Conservation (phyloP, 2,888 invertebrate species). For the Phalera bucephala region DNA sequence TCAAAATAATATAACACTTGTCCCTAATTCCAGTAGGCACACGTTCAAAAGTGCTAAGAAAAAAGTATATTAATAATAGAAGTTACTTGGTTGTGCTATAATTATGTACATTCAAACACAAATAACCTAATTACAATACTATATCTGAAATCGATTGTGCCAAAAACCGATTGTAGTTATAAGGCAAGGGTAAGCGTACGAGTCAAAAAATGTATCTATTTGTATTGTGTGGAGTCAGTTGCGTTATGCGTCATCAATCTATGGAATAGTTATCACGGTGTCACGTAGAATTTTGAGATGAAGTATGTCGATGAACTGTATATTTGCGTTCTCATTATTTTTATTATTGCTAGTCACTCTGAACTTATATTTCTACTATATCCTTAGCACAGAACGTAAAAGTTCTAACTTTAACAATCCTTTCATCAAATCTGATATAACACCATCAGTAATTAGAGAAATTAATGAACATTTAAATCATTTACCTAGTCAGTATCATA, state of each 20-base stretch:
- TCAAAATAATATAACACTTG: too few relatives aligned
- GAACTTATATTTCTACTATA: conserved; percentile 74
- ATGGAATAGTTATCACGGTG: neutral
- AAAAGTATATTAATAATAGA: too few relatives aligned
- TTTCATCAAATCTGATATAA: conserved; percentile 49
- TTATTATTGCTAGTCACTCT: conserved; percentile 64
- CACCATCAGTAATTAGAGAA: conserved; percentile 55
- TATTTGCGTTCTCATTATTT: conserved; percentile 71
- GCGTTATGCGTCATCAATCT: neutral
- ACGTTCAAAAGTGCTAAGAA: too few relatives aligned
- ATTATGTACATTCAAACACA: too few relatives aligned
- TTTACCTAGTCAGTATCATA: conserved; percentile 64
- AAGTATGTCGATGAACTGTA: conserved; percentile 72
- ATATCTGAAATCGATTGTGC: neutral
- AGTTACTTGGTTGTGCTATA: too few relatives aligned
- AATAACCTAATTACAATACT: neutral
- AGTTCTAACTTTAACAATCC: conserved; percentile 45
- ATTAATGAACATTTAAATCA: conserved; percentile 66
- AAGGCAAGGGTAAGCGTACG: conserved; percentile 1
- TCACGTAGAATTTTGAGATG: conserved; percentile 14
- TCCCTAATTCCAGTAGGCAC: too few relatives aligned
- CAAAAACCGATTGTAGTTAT: neutral
- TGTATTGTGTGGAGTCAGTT: neutral
- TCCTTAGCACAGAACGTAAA: conserved; percentile 53
- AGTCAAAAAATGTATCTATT: neutral